phyloP scores from a whole-genome alignment of 35 echinoderm and acorn worm species.

The Diadema setosum region DNA sequence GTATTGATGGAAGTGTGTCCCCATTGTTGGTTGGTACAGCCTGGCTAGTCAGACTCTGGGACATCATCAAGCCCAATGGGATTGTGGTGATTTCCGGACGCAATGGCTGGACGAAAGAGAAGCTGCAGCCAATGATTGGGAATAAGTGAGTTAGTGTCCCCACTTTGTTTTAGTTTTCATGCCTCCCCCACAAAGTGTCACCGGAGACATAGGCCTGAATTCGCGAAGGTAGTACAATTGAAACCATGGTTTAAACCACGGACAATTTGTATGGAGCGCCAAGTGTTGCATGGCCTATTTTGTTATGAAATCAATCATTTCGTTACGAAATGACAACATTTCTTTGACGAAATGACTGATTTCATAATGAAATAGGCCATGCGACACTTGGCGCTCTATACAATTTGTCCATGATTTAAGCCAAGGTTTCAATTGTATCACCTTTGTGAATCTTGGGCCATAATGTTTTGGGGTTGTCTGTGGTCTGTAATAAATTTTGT shows the following conservation, averaged over 20 bases:
- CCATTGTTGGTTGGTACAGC: background rate
- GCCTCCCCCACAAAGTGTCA: too few relatives aligned
- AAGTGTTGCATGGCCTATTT: background rate
- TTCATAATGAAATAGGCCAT: too few relatives aligned
- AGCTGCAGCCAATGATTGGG: background rate
- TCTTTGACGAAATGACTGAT: too few relatives aligned
- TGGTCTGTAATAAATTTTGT: too few relatives aligned
- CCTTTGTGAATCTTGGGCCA: too few relatives aligned
- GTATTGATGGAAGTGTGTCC: background rate
- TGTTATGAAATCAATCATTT: background rate
- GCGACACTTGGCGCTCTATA: too few relatives aligned
- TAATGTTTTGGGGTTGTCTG: too few relatives aligned
- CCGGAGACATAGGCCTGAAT: too few relatives aligned
- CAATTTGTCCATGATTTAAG: too few relatives aligned
- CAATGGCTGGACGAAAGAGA: conserved; percentile 7
- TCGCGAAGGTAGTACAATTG: background rate
- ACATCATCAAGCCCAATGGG: conserved; percentile 37
- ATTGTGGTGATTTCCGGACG: conserved; percentile 29
- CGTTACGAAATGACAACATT: background rate
- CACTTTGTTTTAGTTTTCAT: background rate
- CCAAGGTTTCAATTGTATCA: too few relatives aligned
- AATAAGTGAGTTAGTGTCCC: background rate
- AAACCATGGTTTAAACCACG: background rate
- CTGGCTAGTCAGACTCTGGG: conserved; percentile 61
- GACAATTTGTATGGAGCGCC: background rate